Evolutionary conservation across 2,113 vertebrate species (phyloP).

Genomic region (Podilymbus podiceps): DNA sequence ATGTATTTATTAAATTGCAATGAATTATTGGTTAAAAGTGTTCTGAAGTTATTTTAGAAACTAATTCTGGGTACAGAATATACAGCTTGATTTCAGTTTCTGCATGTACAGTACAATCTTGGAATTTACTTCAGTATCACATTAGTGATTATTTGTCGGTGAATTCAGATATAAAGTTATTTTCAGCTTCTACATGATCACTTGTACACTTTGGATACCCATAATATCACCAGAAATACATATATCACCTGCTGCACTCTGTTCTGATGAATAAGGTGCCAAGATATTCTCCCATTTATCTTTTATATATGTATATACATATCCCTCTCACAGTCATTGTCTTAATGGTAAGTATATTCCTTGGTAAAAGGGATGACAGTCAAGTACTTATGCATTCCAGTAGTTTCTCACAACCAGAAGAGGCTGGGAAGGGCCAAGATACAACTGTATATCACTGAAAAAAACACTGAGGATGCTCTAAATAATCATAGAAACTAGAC

Average conservation of each 20-base stretch:
- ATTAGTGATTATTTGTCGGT: background rate
- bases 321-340: accelerated
- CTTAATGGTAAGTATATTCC: background rate
- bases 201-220: background rate
- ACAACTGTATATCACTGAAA: background rate
- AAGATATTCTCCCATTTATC: background rate
- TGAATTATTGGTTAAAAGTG: background rate
- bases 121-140: background rate
- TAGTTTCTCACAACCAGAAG: background rate
- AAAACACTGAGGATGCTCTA: background rate
- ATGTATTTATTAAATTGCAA: background rate
- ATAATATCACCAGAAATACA: background rate
- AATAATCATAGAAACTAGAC: background rate
- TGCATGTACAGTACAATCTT: background rate
- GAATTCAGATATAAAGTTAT: background rate
- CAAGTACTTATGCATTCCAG: background rate
- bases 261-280: background rate
- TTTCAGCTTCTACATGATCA: background rate
- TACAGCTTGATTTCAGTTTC: background rate
- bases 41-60: background rate
- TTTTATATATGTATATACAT: background rate
- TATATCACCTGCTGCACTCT: background rate
- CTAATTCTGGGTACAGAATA: background rate
- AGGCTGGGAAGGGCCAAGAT: background rate
- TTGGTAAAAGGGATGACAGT: background rate